Base-by-base conservation (phyloP, 1,140 invertebrate genomes). In the Anagrus nilaparvatae region DNA sequence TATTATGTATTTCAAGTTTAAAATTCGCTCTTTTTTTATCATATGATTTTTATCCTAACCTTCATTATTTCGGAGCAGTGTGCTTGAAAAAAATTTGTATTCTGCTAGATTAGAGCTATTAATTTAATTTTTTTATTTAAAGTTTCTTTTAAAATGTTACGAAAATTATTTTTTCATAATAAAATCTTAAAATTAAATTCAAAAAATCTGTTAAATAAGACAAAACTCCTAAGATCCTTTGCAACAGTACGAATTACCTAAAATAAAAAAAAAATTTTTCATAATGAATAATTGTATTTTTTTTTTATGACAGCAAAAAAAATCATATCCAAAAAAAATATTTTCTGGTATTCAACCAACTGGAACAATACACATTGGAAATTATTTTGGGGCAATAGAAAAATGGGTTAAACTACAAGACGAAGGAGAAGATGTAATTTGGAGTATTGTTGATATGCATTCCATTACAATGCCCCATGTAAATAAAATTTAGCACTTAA, bases 341-440 rank as follows among this genome's bases (percentile, higher is more conserved):
- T 85, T 97, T 54, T 92, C 93, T 8, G 96, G 93, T 10, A 86
- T 99, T 58, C 96, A 99, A 65, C 95, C 96, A 3, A 97, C 95
- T 5, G 94, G 95, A 14, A 68, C 77, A 5, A 69, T 96, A 30
- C 96, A 99, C 68, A 69, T 99, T 33, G 96, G 96, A 3, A 99
- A 99, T 72, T 99, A 98, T 69, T 79, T 97, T 54, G 94, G 94
- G 30, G 93, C 90, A 0, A 78, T 99, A 29, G 72, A 79, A 40
- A 82, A 83, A 58, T 98, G 93, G 85, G 73, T 87, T 6, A 65
- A 81, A 13, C 59, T 94, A 17, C 94, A 97, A 68, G 71, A 95
- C 38, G 50, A 65, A 20, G 68, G 72, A 10, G 71, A 83, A 42
- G 65, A 82, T 54, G 73, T 90, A 0, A 76, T 93, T 44, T 76